A percentile compares a stretch with the other conserved stretches of the same genome.
These are phyloP conservation scores for Drosophila meridionalis DNA, from an alignment of 2,888 invertebrate genomes.

Conservation along the genomic window DNA sequence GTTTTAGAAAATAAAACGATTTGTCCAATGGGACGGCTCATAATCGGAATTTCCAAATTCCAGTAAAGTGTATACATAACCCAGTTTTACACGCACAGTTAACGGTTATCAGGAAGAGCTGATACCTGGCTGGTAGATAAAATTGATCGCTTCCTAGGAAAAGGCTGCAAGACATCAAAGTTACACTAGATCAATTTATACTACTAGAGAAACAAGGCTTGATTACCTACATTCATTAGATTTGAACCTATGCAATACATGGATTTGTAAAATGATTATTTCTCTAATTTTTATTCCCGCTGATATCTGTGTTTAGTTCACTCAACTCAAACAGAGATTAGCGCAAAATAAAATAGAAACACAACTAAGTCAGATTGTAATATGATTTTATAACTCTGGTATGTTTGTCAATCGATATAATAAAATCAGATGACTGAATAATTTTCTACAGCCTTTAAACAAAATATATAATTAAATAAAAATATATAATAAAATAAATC, in stretches of 20 bases:
- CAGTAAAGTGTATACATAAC: conserved; percentile 19
- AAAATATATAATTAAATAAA: neutral
- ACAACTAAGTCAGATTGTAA: neutral
- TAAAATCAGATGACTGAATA: too few species aligned
- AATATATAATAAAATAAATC: neutral
- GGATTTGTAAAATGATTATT: neutral
- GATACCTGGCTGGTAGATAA: conserved; percentile 41
- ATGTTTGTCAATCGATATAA: neutral
- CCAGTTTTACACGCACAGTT: conserved; percentile 66
- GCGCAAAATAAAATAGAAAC: too few species aligned
- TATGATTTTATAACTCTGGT: neutral
- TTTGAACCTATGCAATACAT: neutral
- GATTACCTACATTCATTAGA: neutral
- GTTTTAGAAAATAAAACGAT: conserved; percentile 67
- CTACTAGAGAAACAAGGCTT: neutral
- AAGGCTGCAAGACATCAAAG: conserved; percentile 25
- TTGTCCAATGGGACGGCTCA: conserved; percentile 56
- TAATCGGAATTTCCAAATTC: conserved; percentile 14
- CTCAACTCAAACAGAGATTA: too few species aligned
- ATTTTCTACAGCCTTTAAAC: neutral
- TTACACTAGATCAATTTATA: conserved; percentile 49
- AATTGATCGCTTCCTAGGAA: conserved; percentile 31
- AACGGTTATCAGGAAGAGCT: conserved; percentile 67
- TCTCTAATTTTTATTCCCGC: neutral
- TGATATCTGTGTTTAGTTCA: neutral